Base-by-base conservation (phyloP, 2,888 invertebrate genomes). In the Trisateles emortualis region DNA sequence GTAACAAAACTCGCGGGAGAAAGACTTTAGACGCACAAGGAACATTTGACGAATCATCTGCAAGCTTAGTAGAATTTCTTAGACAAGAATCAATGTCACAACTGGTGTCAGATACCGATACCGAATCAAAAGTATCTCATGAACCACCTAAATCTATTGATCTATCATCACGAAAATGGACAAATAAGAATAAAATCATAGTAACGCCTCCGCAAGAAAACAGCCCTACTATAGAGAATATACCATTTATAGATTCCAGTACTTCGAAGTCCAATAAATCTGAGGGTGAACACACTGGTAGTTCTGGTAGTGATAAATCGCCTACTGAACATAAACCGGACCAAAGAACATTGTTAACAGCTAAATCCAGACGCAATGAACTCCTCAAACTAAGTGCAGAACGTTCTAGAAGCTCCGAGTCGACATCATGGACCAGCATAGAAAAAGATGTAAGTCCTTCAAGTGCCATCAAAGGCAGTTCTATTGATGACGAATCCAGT, bases 401-500 rank as follows among this genome's bases (percentile, higher is more conserved):
- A 78, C 95, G 96, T 55, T 96, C 96, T 0, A 93, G 95, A 65
- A 96, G 96, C 72, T 96, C 96, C 1, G 96, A 97, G 74, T 96
- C 96, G 0, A 95, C 95, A 26, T 96, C 96, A 0, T 96, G 96
- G 96, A 96, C 96, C 0, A 96, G 96, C 72, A 95, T 95, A n/a
- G 96, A 96, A 78, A 95, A 95, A 81, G 95, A 95, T 76, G 88
- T 91, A 0, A 95, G 95, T 72, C 95, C 95, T 8, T 93, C 92
- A 0, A 91, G 93, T 68, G 92, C 94, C 53, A 94, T 95, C 55
- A 95, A 96, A 81, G 95, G 95, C 38, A 95, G 94, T 72, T 95
- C 95, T 0, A 88, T 95, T 14, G 95, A 95, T 38, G 96, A 96
- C 59, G 96, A 96, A 78, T 96, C 96, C 0, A 96, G 96, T 81